These are phyloP conservation scores for Gerris lacustris DNA, from an alignment of 2,888 invertebrate genomes.

Conservation along the genomic window DNA sequence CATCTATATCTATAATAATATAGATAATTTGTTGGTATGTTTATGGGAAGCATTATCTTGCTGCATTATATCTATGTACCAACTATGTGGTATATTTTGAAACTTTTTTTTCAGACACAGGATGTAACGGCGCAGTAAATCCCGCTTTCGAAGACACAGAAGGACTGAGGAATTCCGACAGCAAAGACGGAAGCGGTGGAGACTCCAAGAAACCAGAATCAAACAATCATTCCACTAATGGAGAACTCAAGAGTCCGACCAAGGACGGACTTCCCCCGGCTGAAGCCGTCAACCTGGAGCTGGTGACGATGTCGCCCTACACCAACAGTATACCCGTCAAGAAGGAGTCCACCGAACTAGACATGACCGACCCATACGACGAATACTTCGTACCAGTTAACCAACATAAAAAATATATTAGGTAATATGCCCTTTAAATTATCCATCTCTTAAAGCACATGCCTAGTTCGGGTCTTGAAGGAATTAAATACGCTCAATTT, in stretches of 20 bases:
- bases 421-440: slow-evolving; percentile 41
- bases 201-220: slow-evolving; percentile 10
- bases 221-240: slow-evolving; percentile 12
- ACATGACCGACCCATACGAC: slow-evolving; percentile 59
- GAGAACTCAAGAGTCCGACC: slow-evolving; percentile 10
- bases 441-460: too few species aligned
- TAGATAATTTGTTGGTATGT: too few species aligned
- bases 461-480: too few species aligned
- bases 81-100: background rate
- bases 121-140: slow-evolving; percentile 25
- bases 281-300: slow-evolving; percentile 67
- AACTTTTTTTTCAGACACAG: background rate
- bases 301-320: slow-evolving; percentile 58
- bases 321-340: slow-evolving; percentile 44
- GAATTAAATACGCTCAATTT: too few species aligned
- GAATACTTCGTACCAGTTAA: slow-evolving; percentile 77
- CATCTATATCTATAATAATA: too few species aligned
- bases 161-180: background rate
- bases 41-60: too few species aligned
- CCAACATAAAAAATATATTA: slow-evolving; percentile 72
- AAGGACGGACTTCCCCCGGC: slow-evolving; percentile 30
- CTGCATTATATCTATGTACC: too few species aligned
- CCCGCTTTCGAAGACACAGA: slow-evolving; percentile 25
- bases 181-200: slow-evolving; percentile 6
- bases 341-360: slow-evolving; percentile 50